These are phyloP conservation scores for Druon quercuslanigerum DNA, from an alignment of 1,140 invertebrate species.

Conservation along the genomic window DNA sequence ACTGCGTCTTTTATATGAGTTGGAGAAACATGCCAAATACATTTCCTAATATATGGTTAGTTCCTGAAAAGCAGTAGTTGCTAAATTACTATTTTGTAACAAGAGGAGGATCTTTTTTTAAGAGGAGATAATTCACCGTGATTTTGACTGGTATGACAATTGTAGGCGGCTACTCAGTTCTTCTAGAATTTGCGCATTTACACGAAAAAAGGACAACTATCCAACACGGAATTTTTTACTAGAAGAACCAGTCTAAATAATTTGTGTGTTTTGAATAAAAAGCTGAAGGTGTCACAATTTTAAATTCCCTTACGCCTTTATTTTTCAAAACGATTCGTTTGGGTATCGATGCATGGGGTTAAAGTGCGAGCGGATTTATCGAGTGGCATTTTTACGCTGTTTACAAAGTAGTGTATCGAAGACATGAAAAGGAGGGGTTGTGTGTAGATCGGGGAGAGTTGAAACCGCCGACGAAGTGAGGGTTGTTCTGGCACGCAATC, in stretches of 20 bases:
- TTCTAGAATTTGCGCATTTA: no score
- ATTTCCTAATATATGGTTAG: no score
- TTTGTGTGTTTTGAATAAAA: neutral
- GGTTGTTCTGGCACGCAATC: conserved; percentile 19
- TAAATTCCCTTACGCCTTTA: neutral
- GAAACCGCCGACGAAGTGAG: conserved; percentile 15
- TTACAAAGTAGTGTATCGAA: conserved; percentile 19
- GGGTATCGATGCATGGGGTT: neutral
- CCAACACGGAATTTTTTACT: no score
- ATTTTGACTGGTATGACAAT: no score
- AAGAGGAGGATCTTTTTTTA: no score
- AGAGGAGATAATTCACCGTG: no score
- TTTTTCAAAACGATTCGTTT: conserved; percentile 11
- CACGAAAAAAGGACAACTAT: no score
- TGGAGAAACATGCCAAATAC: no score
- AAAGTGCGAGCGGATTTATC: neutral
- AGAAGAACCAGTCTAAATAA: neutral
- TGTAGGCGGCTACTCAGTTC: no score
- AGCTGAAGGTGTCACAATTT: neutral
- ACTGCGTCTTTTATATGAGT: no score
- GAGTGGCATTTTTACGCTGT: conserved; percentile 28
- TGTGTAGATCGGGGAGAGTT: neutral
- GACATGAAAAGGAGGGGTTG: conserved; percentile 21
- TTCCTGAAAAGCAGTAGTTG: no score
- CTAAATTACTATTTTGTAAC: no score